These are phyloP conservation scores for Hipposideros armiger DNA, from an alignment of 2,113 vertebrate species.

Conservation along the genomic window DNA sequence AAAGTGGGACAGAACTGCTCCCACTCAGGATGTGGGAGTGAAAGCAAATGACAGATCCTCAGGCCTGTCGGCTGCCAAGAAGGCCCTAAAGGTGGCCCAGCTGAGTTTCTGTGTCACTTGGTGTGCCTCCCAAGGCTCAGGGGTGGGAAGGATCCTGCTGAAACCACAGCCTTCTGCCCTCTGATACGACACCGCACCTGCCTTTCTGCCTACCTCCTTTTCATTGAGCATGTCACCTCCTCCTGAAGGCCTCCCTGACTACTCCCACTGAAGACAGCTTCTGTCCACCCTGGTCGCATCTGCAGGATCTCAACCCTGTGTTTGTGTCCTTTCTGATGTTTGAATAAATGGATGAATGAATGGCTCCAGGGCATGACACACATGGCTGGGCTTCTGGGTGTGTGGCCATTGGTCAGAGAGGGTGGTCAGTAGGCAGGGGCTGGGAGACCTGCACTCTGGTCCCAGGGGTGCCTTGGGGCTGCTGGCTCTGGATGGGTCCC, in stretches of 20 bases:
- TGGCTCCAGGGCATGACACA: not conserved
- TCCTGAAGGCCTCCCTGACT: not conserved
- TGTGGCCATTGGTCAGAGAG: not conserved
- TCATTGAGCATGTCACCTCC: not conserved
- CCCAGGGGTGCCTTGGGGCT: not conserved
- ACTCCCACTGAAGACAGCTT: not conserved
- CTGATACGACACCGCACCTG: not conserved
- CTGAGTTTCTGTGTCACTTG: not conserved
- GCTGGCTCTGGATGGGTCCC: not conserved
- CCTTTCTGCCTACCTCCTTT: not conserved
- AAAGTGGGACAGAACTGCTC: not conserved
- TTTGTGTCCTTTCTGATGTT: not conserved
- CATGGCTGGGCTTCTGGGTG: not conserved
- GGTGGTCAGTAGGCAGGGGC: rapidly evolving
- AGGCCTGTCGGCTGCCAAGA: rapidly evolving
- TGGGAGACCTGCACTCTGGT: not conserved
- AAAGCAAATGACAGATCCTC: not conserved
- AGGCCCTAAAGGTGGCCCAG: rapidly evolving
- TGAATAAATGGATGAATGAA: not conserved
- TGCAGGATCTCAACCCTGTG: not conserved
- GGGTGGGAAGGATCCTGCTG: not conserved
- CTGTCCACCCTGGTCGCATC: not conserved
- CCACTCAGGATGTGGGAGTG: not conserved
- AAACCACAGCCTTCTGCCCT: not conserved
- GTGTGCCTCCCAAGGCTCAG: not conserved